Evolutionary conservation across 2,888 invertebrate species (phyloP).

Genomic region (Autographa gamma): DNA sequence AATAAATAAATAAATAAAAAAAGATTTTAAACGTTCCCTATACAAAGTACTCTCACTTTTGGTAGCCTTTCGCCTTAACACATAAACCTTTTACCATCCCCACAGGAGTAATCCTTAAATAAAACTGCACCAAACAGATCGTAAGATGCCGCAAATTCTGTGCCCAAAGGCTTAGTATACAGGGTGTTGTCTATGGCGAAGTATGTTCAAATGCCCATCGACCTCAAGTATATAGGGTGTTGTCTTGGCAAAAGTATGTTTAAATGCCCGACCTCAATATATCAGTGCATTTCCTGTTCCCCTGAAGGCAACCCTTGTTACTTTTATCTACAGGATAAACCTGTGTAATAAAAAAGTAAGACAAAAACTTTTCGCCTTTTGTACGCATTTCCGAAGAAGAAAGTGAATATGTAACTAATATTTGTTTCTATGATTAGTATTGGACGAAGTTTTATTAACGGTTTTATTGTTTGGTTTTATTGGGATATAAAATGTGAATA

Average conservation of each 20-base stretch:
- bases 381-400: slow-evolving; percentile 22
- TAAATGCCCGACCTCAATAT: slow-evolving; percentile 57
- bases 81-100: neutral
- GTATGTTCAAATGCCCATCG: slow-evolving; percentile 24
- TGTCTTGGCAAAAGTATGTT: slow-evolving; percentile 29
- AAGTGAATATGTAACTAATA: slow-evolving; percentile 42
- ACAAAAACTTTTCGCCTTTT: slow-evolving; percentile 39
- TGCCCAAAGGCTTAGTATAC: slow-evolving; percentile 9
- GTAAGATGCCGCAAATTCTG: slow-evolving; percentile 26
- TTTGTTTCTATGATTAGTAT: slow-evolving; percentile 34
- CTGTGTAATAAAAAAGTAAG: slow-evolving; percentile 58
- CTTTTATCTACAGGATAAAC: slow-evolving; percentile 56
- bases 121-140: slow-evolving; percentile 31
- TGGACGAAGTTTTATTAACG: slow-evolving; percentile 27
- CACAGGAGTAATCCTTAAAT: slow-evolving; percentile 15
- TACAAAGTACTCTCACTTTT: too few relatives aligned
- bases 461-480: slow-evolving; percentile 11
- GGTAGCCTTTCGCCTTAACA: neutral
- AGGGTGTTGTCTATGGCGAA: slow-evolving; percentile 21
- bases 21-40: too few relatives aligned
- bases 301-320: slow-evolving; percentile 54
- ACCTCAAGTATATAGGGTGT: slow-evolving; percentile 11
- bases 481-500: neutral
- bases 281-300: slow-evolving; percentile 61
- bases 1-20: too few relatives aligned